phyloP scores from a whole-genome alignment of 2,113 vertebrate species.

The Psilopsiagon aurifrons region DNA sequence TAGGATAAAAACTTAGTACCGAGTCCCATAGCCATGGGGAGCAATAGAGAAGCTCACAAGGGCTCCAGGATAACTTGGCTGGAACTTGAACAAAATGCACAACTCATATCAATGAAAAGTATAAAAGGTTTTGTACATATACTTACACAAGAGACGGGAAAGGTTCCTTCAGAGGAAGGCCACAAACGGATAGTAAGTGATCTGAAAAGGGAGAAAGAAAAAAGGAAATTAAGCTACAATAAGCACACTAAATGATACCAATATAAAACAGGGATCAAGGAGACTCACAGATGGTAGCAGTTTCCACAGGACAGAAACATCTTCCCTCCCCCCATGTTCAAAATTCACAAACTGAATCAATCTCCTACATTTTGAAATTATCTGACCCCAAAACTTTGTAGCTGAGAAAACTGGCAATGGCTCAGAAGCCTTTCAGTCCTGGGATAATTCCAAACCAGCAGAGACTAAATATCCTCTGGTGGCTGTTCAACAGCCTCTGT shows the following conservation, averaged over 20 bases:
- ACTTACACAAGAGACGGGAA: conserved; percentile 68
- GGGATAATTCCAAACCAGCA: conserved; percentile 25
- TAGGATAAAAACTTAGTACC: not conserved
- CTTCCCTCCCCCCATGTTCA: not conserved
- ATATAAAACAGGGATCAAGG: not conserved
- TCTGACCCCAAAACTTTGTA: not conserved
- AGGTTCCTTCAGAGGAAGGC: conserved; percentile 48
- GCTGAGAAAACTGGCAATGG: not conserved
- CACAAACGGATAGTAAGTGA: conserved; percentile 44
- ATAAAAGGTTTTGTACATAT: conserved; percentile 12
- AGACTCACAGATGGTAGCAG: not conserved
- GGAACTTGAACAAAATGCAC: not conserved
- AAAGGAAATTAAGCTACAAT: conserved; percentile 33
- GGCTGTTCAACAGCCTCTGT: not conserved
- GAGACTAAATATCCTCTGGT: conserved; percentile 39
- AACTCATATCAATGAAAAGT: not conserved
- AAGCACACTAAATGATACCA: not conserved
- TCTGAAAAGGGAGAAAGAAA: conserved; percentile 51
- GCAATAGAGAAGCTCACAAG: not conserved
- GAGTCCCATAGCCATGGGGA: not conserved
- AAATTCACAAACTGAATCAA: not conserved
- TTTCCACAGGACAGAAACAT: not conserved
- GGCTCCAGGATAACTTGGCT: not conserved
- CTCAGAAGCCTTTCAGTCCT: not conserved
- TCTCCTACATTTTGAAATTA: not conserved